phyloP scores from a whole-genome alignment of 1,140 invertebrate genomes.

The Episyrphus balteatus region DNA sequence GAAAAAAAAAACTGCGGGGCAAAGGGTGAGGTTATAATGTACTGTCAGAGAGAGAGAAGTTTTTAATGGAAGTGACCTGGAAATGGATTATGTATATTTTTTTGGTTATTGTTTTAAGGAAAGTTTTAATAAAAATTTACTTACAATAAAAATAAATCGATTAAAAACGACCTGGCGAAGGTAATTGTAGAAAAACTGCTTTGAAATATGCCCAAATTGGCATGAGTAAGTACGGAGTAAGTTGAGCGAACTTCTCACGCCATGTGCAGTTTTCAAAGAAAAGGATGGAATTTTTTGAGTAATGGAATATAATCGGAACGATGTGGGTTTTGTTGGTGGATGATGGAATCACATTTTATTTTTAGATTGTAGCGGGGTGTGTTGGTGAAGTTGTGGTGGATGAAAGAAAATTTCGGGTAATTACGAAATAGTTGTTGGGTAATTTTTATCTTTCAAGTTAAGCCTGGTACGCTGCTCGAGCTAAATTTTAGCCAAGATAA shows the following conservation, averaged over 20 bases:
- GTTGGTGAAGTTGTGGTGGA: no score
- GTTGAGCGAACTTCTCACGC: constrained; percentile 3
- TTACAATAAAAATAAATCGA: background rate
- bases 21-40: no score
- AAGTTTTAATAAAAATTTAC: background rate
- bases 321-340: no score
- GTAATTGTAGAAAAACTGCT: constrained; percentile 5
- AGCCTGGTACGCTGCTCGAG: no score
- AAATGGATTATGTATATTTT: background rate
- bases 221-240: constrained; percentile 2
- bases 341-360: no score
- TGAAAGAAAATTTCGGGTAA: no score
- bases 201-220: constrained; percentile 6
- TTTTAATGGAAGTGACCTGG: background rate
- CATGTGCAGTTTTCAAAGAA: constrained; percentile 9
- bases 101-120: background rate
- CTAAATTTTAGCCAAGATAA: no score
- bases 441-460: no score
- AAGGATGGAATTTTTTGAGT: background rate
- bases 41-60: background rate
- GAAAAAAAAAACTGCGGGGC: no score
- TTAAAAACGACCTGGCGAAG: background rate
- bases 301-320: background rate
- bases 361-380: no score
- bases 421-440: no score